These are phyloP conservation scores for Loriculus beryllinus DNA, from an alignment of 2,797 vertebrate genomes.

Conservation along the genomic window DNA sequence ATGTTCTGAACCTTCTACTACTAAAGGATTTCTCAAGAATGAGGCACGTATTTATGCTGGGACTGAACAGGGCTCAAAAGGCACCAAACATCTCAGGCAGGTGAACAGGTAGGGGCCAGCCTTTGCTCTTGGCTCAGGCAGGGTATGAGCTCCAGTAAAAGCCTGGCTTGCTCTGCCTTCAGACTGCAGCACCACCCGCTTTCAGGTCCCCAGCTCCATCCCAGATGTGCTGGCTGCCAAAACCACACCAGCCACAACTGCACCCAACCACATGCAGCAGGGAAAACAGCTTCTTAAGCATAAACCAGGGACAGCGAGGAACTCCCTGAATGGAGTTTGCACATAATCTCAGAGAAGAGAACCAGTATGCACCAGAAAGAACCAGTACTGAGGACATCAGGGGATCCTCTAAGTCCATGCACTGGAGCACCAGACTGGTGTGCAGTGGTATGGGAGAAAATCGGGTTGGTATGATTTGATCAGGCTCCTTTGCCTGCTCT, in stretches of 20 bases:
- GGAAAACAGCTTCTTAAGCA: not conserved
- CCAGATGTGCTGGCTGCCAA: not conserved
- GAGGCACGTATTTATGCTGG: not conserved
- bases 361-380: not conserved
- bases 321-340: not conserved
- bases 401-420: not conserved
- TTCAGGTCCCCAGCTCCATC: not conserved
- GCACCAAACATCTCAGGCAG: not conserved
- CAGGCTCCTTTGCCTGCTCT: not conserved
- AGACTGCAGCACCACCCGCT: not conserved
- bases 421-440: not conserved
- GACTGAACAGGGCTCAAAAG: not conserved
- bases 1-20: not conserved
- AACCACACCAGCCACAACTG: not conserved
- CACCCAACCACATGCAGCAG: not conserved
- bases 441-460: not conserved
- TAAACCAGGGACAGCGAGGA: not conserved
- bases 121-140: not conserved
- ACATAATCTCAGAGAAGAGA: not conserved
- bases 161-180: not conserved
- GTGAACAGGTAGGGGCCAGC: rapidly evolving
- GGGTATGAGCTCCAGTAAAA: not conserved
- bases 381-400: not conserved
- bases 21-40: not conserved
- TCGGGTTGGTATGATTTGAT: not conserved